phyloP scores from a whole-genome alignment of 2,113 vertebrate species.

The Syrmaticus mikado region DNA sequence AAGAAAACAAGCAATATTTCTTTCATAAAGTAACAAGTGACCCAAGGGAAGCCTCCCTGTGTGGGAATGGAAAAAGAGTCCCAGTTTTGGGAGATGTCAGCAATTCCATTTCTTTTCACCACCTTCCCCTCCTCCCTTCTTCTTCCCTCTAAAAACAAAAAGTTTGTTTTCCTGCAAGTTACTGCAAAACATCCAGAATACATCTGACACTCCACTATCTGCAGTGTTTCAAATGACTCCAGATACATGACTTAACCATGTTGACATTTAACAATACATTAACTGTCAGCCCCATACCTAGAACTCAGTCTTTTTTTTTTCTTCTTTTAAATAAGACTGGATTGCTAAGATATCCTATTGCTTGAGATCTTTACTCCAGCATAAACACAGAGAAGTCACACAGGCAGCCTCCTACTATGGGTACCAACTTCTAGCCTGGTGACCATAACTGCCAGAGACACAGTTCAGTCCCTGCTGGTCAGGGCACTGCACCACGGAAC shows the following conservation, averaged over 20 bases:
- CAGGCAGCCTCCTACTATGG: accelerated
- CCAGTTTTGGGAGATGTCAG: not conserved
- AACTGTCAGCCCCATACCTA: constrained; percentile 2
- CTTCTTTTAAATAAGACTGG: too few relatives aligned
- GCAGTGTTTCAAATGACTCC: not conserved
- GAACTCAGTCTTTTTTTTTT: not conserved
- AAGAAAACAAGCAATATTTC: constrained; percentile 31
- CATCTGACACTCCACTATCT: not conserved
- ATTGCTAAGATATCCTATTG: not conserved
- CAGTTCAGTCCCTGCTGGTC: not conserved
- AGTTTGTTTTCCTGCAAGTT: not conserved
- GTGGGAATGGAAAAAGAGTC: constrained; percentile 15
- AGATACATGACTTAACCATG: not conserved
- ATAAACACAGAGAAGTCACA: accelerated
- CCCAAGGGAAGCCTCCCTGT: constrained; percentile 7
- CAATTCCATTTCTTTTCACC: not conserved
- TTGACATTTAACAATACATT: constrained; percentile 2
- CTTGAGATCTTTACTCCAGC: not conserved
- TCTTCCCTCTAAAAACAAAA: not conserved
- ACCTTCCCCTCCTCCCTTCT: not conserved
- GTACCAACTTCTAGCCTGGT: not conserved
- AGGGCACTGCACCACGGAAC: accelerated
- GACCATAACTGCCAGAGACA: accelerated
- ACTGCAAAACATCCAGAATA: not conserved
- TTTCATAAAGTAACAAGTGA: constrained; percentile 40